These are phyloP conservation scores for Lindbergichthys nudifrons DNA, from an alignment of 2,797 vertebrate genomes.

Conservation along the genomic window DNA sequence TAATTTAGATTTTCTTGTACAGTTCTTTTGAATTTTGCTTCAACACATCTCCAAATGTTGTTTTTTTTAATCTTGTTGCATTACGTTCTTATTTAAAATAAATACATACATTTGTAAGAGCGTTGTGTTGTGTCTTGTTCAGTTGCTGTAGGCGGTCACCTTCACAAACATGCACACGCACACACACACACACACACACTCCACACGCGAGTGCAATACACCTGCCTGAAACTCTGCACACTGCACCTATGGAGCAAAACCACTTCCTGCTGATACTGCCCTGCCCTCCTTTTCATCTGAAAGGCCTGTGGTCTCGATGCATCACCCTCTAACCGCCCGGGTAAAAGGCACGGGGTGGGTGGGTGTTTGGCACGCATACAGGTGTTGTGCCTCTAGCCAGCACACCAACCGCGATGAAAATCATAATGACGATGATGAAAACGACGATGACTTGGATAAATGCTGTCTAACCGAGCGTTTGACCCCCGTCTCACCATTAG, in stretches of 20 bases:
- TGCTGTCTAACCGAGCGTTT: constrained; percentile 34
- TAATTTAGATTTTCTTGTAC: constrained; percentile 57
- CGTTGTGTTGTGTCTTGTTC: constrained; percentile 25
- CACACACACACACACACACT: no score
- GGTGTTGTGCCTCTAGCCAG: constrained; percentile 78
- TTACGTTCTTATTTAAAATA: constrained; percentile 81
- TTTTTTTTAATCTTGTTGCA: constrained; percentile 46
- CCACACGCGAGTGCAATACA: constrained; percentile 48
- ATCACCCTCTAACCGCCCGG: constrained; percentile 47
- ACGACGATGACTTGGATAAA: constrained; percentile 64
- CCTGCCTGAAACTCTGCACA: constrained; percentile 61
- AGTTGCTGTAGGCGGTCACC: constrained; percentile 10
- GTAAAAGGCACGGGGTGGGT: constrained; percentile 27
- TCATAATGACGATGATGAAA: constrained; percentile 64
- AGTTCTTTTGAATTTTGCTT: constrained; percentile 54
- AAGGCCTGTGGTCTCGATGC: constrained; percentile 68
- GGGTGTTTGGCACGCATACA: constrained; percentile 56
- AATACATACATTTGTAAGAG: constrained; percentile 67
- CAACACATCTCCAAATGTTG: constrained; percentile 49
- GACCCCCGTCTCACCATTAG: constrained; percentile 54
- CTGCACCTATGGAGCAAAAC: constrained; percentile 47
- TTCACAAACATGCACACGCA: constrained; percentile 10
- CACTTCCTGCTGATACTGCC: constrained; percentile 67
- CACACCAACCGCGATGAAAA: constrained; percentile 55
- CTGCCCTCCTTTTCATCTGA: constrained; percentile 75